phyloP scores from a whole-genome alignment of 1,140 invertebrate species.

The Formica selysi region DNA sequence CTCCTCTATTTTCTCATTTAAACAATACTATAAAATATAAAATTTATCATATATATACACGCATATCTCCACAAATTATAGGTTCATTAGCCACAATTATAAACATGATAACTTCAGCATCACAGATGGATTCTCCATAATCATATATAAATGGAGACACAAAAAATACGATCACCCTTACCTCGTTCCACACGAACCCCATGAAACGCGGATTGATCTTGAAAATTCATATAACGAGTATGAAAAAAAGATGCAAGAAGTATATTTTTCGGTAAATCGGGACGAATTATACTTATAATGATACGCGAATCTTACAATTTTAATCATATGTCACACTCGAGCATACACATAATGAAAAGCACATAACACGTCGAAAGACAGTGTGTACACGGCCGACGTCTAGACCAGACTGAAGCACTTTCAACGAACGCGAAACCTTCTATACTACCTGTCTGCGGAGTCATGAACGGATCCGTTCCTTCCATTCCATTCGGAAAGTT shows the following conservation, averaged over 20 bases:
- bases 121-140: neutral
- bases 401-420: conserved; percentile 80
- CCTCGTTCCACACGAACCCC: conserved; percentile 84
- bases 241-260: neutral
- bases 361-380: neutral
- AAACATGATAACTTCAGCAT: neutral
- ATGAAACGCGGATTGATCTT: conserved; percentile 76
- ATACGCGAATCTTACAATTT: neutral
- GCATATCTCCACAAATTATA: neutral
- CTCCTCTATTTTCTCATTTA: neutral
- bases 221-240: conserved; percentile 79
- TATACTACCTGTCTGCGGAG: conserved; percentile 74
- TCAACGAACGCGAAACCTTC: conserved; percentile 65
- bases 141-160: neutral
- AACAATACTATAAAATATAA: neutral
- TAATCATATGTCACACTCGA: conserved; percentile 23
- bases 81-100: neutral
- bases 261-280: neutral
- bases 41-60: neutral
- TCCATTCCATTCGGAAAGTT: conserved; percentile 50
- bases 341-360: neutral
- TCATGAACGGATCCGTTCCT: conserved; percentile 9
- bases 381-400: conserved; percentile 79
- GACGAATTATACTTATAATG: neutral
- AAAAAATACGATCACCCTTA: conserved; percentile 59